Conservation (phyloP, 2,113 vertebrate genomes). For the Calidris pugnax region DNA sequence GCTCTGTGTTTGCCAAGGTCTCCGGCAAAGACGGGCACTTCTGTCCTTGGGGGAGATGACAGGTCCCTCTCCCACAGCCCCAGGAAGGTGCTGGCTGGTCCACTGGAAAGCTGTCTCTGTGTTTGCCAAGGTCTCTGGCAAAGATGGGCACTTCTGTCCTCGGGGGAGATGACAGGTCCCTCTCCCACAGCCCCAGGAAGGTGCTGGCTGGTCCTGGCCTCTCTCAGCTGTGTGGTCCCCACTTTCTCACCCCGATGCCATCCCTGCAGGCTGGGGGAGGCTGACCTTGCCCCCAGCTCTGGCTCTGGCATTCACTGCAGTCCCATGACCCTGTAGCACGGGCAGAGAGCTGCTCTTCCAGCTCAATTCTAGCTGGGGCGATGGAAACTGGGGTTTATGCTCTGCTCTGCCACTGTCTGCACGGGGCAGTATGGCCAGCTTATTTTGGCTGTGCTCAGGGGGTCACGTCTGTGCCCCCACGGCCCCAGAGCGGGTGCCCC, state of each 20-base stretch:
- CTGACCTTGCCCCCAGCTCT: neutral
- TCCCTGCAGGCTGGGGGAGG: neutral
- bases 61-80: fast-evolving
- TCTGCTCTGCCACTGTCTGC: neutral
- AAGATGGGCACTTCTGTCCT: neutral
- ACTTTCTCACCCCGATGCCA: neutral
- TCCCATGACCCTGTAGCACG: fast-evolving
- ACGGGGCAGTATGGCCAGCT: fast-evolving
- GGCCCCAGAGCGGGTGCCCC: neutral
- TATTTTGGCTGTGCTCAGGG: neutral
- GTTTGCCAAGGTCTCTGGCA: neutral
- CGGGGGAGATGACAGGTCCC: fast-evolving
- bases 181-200: fast-evolving
- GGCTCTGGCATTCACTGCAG: fast-evolving
- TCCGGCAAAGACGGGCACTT: neutral
- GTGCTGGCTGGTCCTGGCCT: neutral
- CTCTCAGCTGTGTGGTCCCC: fast-evolving
- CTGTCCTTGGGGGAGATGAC: fast-evolving
- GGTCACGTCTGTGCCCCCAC: neutral
- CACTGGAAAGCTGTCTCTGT: neutral
- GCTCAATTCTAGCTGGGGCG: fast-evolving
- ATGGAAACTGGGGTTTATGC: neutral
- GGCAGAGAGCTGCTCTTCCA: neutral
- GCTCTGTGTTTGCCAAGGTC: neutral
- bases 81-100: fast-evolving